Percentiles rank a stretch among this genome's conserved stretches.
Evolutionary conservation across 2,797 vertebrate genomes (phyloP).

Genomic region (Sphenodon punctatus): DNA sequence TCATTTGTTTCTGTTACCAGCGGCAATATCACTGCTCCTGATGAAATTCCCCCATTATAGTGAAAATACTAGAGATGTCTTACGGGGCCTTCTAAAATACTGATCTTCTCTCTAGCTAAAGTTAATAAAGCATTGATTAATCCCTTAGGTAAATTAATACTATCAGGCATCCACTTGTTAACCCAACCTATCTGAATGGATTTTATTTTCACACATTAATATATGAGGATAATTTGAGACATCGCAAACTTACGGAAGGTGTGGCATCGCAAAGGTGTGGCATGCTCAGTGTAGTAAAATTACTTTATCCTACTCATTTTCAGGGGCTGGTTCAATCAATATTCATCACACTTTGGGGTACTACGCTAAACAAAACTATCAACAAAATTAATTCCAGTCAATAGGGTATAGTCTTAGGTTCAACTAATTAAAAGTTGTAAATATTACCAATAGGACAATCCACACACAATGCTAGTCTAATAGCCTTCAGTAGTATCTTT

Average conservation of each 20-base stretch:
- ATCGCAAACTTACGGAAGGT: no score
- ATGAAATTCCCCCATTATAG: neutral
- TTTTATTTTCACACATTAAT: neutral
- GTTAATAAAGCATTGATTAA: neutral
- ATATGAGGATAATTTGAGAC: no score
- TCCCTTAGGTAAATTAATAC: neutral
- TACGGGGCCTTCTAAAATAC: neutral
- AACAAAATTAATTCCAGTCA: neutral
- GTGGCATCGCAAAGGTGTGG: neutral
- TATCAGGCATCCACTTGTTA: neutral
- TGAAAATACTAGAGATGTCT: neutral
- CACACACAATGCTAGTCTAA: no score
- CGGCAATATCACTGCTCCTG: neutral
- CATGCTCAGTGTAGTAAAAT: neutral
- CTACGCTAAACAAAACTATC: neutral
- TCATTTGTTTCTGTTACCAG: neutral
- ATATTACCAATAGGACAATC: no score
- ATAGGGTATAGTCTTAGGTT: neutral
- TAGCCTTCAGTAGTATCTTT: neutral
- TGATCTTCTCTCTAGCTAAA: neutral
- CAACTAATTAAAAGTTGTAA: no score
- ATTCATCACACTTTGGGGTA: neutral
- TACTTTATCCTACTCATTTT: neutral
- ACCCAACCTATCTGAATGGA: neutral
- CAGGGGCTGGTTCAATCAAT: neutral